Percentiles rank a stretch among this genome's conserved stretches.
phyloP scores from a whole-genome alignment of 2,113 vertebrate species.

The Dasypus novemcinctus region DNA sequence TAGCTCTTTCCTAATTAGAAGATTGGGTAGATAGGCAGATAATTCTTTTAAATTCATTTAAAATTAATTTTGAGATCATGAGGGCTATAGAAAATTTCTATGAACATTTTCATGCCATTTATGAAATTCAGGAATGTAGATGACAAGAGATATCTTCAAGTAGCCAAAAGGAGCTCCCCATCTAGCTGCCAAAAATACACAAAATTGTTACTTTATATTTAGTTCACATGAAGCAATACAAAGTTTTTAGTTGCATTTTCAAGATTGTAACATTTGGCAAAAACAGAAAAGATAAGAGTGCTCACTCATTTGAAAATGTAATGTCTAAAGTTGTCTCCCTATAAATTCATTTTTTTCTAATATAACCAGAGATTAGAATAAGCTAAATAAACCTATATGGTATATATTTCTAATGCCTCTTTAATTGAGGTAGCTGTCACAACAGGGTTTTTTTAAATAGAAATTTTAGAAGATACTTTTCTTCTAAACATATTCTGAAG shows the following conservation, averaged over 20 bases:
- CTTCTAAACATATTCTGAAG: background rate
- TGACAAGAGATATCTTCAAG: background rate
- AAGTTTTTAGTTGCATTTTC: background rate
- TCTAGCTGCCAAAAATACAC: background rate
- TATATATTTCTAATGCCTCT: background rate
- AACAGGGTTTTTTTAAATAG: slow-evolving; percentile 13
- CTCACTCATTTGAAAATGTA: slow-evolving; percentile 26
- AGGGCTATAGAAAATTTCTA: background rate
- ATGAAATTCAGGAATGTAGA: background rate
- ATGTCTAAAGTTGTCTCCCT: background rate
- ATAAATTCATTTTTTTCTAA: background rate
- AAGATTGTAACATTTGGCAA: background rate
- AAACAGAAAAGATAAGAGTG: background rate
- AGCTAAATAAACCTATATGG: background rate
- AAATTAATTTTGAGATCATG: background rate
- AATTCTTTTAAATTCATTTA: background rate
- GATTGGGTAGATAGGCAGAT: background rate
- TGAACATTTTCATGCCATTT: background rate
- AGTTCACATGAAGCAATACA: background rate
- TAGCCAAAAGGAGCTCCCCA: background rate
- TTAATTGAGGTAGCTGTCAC: slow-evolving; percentile 8
- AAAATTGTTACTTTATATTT: background rate
- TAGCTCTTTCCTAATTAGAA: background rate
- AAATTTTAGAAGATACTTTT: background rate
- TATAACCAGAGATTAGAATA: background rate